Evolutionary conservation across 2,797 vertebrate species (phyloP), one percentile per base, ranked within the genome.

Genomic region (Emys orbicularis): DNA sequence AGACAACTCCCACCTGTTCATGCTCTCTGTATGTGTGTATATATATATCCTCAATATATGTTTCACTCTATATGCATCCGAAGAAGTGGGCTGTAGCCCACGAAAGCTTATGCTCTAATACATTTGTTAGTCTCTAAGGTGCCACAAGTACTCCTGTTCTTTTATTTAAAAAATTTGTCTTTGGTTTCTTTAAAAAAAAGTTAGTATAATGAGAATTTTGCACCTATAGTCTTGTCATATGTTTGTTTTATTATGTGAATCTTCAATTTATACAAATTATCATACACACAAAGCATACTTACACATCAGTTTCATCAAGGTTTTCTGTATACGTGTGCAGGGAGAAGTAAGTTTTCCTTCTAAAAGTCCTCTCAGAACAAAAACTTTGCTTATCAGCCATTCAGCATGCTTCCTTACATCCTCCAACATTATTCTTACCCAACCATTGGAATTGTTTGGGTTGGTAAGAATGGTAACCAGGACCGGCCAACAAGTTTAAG

Each of bases 401-500:
- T 98, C 98, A 79, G 97, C 91, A 86, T 97, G 96, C 19, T 91
- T 96, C 81, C 97, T 98, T 81, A 98, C 91, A 96, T 99, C 98
- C 92, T 98, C 98, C 23, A 97, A 93, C 77, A 98, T 96, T 54
- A 97, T 94, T 19, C 93, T 97, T 2, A 98, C 98, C 98, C 98
- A 99, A 65, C 96, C 97, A 53, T 95, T 83, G 1, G 98, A 98
- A 97, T 98, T 98, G 90, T 98, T 97, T 56, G 98, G 97, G 65
- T 96, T 98, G 83, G 98, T 98, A 83, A 99, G 90, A 88, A 98
- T 95, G 19, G 97, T 95, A 83, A 98, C 95, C 29, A 98, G 94
- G 95, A 98, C 97, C 98, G 99, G 86, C 44, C 84, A 87, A 12
- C 37, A 90, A 93, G 29, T 72, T 21, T 0, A 1, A 16, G 57